Evolutionary conservation across 1,140 invertebrate species (phyloP).

Genomic region (Drosophila tristis): DNA sequence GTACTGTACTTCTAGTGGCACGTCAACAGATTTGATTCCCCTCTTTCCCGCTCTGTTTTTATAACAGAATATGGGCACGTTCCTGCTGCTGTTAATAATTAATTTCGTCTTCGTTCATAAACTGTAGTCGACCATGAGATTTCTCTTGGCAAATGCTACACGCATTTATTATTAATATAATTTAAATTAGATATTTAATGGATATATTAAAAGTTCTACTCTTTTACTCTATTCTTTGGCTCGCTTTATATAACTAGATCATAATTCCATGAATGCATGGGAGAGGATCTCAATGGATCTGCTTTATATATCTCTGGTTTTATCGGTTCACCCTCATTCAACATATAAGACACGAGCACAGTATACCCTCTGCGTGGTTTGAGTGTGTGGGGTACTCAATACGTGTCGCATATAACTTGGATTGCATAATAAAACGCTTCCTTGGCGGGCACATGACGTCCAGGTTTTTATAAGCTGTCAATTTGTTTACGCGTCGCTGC

Average conservation of each 20-base stretch:
- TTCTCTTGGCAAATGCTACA: no score
- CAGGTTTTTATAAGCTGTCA: constrained; percentile 81
- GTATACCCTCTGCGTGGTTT: no score
- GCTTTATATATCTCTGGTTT: no score
- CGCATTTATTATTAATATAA: no score
- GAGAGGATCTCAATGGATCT: no score
- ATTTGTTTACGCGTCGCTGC: constrained; percentile 72
- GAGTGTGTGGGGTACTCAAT: constrained; percentile 11
- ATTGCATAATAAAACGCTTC: constrained; percentile 79
- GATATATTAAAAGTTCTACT: no score
- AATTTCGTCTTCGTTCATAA: constrained; percentile 44
- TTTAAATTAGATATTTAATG: no score
- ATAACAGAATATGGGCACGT: constrained; percentile 69
- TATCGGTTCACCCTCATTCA: no score
- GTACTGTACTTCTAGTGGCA: neutral
- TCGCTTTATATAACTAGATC: no score
- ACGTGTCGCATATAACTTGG: constrained; percentile 73
- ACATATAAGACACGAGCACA: no score
- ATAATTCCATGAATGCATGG: no score
- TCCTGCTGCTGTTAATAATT: constrained; percentile 67
- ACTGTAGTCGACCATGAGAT: constrained; percentile 7
- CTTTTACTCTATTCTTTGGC: no score
- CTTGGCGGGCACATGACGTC: constrained; percentile 64
- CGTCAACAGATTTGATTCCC: neutral
- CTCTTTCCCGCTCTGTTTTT: constrained; percentile 8